A percentile compares a stretch with the other conserved stretches of the same genome.
These are phyloP conservation scores for Cremastobaeus sp. DNA, from an alignment of 2,888 invertebrate genomes.

Conservation along the genomic window DNA sequence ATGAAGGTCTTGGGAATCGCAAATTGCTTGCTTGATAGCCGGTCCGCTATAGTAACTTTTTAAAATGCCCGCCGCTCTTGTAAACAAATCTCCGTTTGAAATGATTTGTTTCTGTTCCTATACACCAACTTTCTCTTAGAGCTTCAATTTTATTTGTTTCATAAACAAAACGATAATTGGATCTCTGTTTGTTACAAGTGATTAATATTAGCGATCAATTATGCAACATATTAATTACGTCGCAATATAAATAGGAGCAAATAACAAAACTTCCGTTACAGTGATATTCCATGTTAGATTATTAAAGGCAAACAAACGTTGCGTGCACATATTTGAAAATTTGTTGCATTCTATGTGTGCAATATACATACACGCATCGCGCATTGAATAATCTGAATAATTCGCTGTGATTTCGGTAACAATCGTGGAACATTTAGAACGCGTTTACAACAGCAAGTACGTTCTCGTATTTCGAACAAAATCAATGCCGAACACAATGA, in stretches of 20 bases:
- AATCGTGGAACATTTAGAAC: conserved; percentile 29
- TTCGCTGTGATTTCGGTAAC: conserved; percentile 5
- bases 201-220: not conserved
- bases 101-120: no score
- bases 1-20: no score
- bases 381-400: conserved; percentile 31
- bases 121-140: no score
- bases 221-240: conserved; percentile 2
- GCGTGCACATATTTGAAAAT: conserved; percentile 26
- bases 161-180: conserved; percentile 1
- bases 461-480: conserved; percentile 1
- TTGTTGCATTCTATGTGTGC: no score
- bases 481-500: conserved; percentile 2
- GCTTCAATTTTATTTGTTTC: no score
- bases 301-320: conserved; percentile 25
- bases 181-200: not conserved
- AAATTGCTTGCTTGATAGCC: no score
- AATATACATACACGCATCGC: no score
- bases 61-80: no score
- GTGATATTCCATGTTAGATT: conserved; percentile 8
- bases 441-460: conserved; percentile 25
- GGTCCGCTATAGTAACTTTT: no score
- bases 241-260: conserved; percentile 11
- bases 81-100: no score
- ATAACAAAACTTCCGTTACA: not conserved